Evolutionary conservation across 2,888 invertebrate species (phyloP), one percentile per base, ranked within the genome.

Genomic region (Dromius quadrimaculatus): DNA sequence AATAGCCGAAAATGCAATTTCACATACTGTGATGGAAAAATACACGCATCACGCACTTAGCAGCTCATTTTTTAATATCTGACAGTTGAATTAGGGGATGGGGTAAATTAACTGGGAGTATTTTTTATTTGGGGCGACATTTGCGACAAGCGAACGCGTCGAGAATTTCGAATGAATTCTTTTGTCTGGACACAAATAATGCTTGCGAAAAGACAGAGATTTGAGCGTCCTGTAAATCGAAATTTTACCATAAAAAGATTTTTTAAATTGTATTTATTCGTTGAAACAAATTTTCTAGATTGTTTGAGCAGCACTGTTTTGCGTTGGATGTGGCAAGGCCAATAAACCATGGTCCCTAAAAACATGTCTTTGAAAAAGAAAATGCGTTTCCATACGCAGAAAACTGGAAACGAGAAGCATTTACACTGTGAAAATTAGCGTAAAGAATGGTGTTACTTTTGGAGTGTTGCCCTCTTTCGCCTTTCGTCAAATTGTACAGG

Each of bases 321-420:
- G 6, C 19, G 34, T 59, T 36, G 57, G 59, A 59, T 59, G 43
- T 63, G 47, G 45, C 47, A 45, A 28, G 63, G 45, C 63, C 63
- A 63, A 63, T 23, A 63, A 23, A 63, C 43, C 63, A 41, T 63
- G 28, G 45, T 9, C 63, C 63, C 17, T 63, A 45, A 45, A 63
- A 63, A 45, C 28, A 28, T 45, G 45, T 32, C 64, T 64, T 64
- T 64, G 28, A 64, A 47, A 64, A 64, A 47, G 45, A 47, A 64
- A 64, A 64, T 64, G 20, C 47, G 64, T 64, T 64, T 64, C 34
- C 64, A 64, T 64, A 64, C 47, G 64, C 64, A 64, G 64, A 64
- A 64, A 64, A 64, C 64, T 64, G 64, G 64, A 64, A 64, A 64
- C 64, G 64, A 64, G 64, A 64, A 47, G 47, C 64, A 64, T 64